A percentile compares a stretch with the other conserved stretches of the same genome.
Evolutionary conservation across 2,797 vertebrate genomes (phyloP).

Genomic region (Strix occidentalis): DNA sequence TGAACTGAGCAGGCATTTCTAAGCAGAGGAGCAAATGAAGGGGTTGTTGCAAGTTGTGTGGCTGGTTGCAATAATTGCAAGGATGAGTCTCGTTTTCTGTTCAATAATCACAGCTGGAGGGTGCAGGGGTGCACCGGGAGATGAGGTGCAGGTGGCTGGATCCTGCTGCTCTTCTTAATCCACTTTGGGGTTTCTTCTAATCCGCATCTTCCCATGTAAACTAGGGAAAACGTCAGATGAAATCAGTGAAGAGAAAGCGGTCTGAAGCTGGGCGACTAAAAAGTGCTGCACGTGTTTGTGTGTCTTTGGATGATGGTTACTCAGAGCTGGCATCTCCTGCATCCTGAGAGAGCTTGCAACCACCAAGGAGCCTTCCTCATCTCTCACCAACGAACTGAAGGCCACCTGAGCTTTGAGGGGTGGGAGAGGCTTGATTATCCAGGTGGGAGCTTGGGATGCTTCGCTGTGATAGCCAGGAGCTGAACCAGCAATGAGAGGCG

Average conservation of each 20-base stretch:
- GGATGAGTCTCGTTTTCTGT: not conserved
- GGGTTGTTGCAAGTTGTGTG: rapidly evolving
- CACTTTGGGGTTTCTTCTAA: not conserved
- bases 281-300: not conserved
- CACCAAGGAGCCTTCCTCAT: not conserved
- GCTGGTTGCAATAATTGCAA: not conserved
- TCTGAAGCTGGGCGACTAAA: not conserved
- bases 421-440: not conserved
- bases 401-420: not conserved
- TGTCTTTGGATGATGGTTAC: not conserved
- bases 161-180: not conserved
- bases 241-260: not conserved
- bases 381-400: not conserved
- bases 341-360: not conserved
- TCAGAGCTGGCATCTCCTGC: not conserved
- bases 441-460: not conserved
- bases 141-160: not conserved
- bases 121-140: not conserved
- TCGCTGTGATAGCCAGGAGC: rapidly evolving
- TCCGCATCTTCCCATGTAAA: not conserved
- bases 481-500: not conserved
- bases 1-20: not conserved
- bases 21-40: not conserved
- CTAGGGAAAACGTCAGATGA: not conserved
- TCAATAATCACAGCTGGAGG: not conserved